Base-by-base conservation (phyloP, 1,140 invertebrate genomes). In the Bombus ignitus region DNA sequence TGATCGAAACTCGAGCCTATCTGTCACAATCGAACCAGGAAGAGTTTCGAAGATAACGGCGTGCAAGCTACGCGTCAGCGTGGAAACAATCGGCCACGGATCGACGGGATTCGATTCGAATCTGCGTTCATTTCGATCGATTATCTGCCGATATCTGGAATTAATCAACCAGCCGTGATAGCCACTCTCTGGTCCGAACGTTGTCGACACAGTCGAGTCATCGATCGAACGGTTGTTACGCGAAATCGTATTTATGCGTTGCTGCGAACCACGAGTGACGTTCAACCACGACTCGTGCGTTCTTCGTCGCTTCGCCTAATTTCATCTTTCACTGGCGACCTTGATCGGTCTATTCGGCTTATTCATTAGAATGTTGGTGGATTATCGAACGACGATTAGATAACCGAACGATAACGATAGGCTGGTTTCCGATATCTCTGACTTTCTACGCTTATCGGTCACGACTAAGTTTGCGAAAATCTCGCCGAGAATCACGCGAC, bases 361-460 rank as follows among this genome's bases (percentile, higher is more conserved):
- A 42, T 78, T 37, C 35, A 47, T 84, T 62, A 32, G 28, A 28
- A 28, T 32, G 32, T 39, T 75, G 53, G 18, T 32, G 72, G 82
- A 88, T 90, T 82, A 86, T 62, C 32, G 79, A 28, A 13, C 3
- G 28, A 10, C 81, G 89, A 90, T 91, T 87, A 90, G 89, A 91
- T 88, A 87, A 68, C 66, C 65, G 71, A 73, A 83, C 39, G 79
- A 88, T 81, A 81, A 37, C 57, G 66, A 66, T 73, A 39, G 15
- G n/a, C 62, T 18, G 39, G 25, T 25, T 75, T 65, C 4, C 77
- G 53, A 57, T 86, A 90, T 90, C 87, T 39, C 42, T 65, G 77
- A 84, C 89, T 86, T 88, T 90, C 77, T 32, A 72, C 35, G 71
- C 59, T 90, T 90, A 90, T 90, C 89, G 82, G 72, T 83, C 86